Conservation (phyloP, 2,113 vertebrate genomes). For the Ammodytes dubius region DNA sequence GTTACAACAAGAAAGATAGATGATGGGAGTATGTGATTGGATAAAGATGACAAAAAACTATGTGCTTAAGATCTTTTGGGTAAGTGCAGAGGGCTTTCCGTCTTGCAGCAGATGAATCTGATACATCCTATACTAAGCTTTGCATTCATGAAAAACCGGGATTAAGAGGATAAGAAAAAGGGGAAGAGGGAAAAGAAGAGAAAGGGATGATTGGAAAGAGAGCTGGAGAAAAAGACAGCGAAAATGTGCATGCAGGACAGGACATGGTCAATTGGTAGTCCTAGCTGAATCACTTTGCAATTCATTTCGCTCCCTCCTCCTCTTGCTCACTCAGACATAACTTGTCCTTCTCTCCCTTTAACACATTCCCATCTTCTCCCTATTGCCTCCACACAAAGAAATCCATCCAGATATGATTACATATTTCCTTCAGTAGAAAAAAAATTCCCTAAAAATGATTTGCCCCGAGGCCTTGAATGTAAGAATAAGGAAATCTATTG, state of each 20-base stretch:
- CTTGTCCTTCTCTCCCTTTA: constrained; percentile 13
- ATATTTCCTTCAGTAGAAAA: constrained; percentile 3
- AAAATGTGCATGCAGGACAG: constrained; percentile 25
- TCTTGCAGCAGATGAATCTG: constrained; percentile 29
- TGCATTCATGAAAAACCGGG: constrained; percentile 39
- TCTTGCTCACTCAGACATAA: constrained; percentile 24
- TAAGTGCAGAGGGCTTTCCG: constrained; percentile 33
- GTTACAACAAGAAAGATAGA: neutral
- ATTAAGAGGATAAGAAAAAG: constrained; percentile 10
- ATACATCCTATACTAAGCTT: constrained; percentile 29
- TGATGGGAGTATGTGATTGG: neutral
- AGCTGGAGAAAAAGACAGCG: constrained; percentile 42
- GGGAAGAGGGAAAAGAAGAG: neutral
- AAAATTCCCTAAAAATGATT: constrained; percentile 15
- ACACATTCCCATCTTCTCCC: constrained; percentile 30
- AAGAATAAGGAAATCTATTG: constrained; percentile 41
- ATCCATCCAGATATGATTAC: constrained; percentile 33
- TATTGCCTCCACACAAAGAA: constrained; percentile 36
- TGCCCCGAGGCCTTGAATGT: constrained; percentile 21
- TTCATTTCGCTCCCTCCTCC: constrained; percentile 43
- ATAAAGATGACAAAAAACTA: constrained; percentile 6
- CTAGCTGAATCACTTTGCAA: constrained; percentile 64
- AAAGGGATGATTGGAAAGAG: constrained; percentile 5
- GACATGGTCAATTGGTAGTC: constrained; percentile 54
- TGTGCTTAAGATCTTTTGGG: neutral